Conservation (phyloP, 2,797 vertebrate species). For the Tolypeutes matacus region DNA sequence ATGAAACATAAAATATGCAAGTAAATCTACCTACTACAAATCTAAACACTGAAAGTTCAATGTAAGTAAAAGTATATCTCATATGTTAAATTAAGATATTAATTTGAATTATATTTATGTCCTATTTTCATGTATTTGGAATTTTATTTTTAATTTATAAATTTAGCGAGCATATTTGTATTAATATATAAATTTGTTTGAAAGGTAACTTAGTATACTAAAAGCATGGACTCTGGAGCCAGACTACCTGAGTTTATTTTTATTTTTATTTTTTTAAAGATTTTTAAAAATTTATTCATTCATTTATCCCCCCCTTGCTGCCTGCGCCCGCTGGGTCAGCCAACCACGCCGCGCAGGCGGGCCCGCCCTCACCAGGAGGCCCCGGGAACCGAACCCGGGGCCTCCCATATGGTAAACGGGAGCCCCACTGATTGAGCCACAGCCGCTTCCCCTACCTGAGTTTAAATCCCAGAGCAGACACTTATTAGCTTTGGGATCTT, state of each 20-base stretch:
- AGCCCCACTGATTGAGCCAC: too few relatives aligned
- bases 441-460: too few relatives aligned
- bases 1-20: constrained; percentile 25
- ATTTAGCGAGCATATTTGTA: neutral
- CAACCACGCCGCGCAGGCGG: too few relatives aligned
- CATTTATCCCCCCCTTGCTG: too few relatives aligned
- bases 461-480: constrained; percentile 5
- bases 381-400: too few relatives aligned
- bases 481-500: neutral
- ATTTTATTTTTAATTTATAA: constrained; percentile 51
- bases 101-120: neutral
- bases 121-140: constrained; percentile 1
- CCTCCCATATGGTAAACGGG: too few relatives aligned
- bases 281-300: too few relatives aligned
- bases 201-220: neutral
- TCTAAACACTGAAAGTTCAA: neutral
- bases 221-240: neutral
- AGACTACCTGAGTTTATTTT: neutral
- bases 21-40: constrained; percentile 34
- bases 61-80: constrained; percentile 3
- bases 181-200: neutral
- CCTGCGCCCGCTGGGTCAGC: too few relatives aligned
- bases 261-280: too few relatives aligned
- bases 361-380: too few relatives aligned
- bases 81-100: neutral